Evolutionary conservation across 2,113 vertebrate species (phyloP).

Genomic region (Callaeas wilsoni): DNA sequence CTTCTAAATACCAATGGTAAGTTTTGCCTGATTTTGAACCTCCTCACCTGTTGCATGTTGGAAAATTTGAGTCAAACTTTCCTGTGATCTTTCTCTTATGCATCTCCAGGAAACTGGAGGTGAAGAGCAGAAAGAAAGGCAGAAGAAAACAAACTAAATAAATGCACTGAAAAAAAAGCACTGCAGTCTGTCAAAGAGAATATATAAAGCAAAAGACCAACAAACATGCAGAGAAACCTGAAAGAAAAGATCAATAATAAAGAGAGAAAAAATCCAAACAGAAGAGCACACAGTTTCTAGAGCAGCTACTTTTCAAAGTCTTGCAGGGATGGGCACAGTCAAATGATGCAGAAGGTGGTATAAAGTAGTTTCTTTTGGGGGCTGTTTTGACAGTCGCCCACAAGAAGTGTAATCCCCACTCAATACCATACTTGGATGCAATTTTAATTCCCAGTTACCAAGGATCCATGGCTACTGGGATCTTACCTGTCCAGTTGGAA

Average conservation of each 20-base stretch:
- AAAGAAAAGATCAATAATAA: background rate
- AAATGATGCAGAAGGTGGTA: background rate
- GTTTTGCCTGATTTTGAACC: background rate
- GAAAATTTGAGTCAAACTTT: constrained; percentile 5
- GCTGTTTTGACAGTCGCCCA: background rate
- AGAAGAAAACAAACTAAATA: constrained; percentile 4
- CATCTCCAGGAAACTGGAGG: background rate
- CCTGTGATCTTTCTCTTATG: background rate
- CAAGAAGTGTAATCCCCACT: background rate
- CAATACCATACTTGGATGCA: background rate
- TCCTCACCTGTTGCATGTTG: background rate
- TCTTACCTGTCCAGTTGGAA: background rate
- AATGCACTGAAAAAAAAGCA: background rate
- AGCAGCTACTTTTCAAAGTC: background rate
- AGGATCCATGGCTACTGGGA: rapidly evolving
- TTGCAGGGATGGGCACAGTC: background rate
- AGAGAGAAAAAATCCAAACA: background rate
- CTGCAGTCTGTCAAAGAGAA: background rate
- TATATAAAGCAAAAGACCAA: background rate
- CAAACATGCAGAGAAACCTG: background rate
- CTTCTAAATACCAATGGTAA: background rate
- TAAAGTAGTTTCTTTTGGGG: background rate
- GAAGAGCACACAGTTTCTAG: background rate
- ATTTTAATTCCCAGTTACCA: background rate
- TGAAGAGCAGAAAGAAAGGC: background rate